Base-by-base conservation (phyloP, 2,113 vertebrate species). In the Phoxinus phoxinus region DNA sequence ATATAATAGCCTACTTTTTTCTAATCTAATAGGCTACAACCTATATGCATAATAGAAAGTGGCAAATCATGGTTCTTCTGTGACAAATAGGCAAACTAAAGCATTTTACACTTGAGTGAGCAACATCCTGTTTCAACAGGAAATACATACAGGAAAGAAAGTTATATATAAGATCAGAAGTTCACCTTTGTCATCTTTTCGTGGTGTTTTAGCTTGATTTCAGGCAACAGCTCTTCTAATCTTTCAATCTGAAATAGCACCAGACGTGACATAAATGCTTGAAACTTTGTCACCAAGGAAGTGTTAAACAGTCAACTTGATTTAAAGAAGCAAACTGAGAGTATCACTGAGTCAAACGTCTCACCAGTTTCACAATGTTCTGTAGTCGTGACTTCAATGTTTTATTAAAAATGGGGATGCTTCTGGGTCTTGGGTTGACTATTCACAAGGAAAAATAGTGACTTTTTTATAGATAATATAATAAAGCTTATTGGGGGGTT, bases 141-240 rank as follows among this genome's bases (percentile, higher is more conserved):
- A 71, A 71, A 71, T 4, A 5, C 19, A 23, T 7, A 9, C 8
- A 32, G n/a, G 11, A 13, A 27, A 13, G 5, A 7, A 63, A 13
- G 5, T 12, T 35, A 71, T 21, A 37, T 71, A 23, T 71, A 19
- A 23, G 32, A 73, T 25, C 71, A 71, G 13, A 41, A 6, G n/a
- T 27, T 81, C 90, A 95, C 95, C 94, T 94, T 91, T 35, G 65
- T 88, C 19, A 94, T 86, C 84, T 92, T 95, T 86, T 95, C 93
- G 23, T 88, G 87, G 41, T 72, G 90, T 37, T 90, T 91, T 63
- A 93, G 89, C 87, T 94, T 93, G 69, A 94, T 92, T 84, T 95
- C 91, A 88, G 94, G 94, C 21, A 94, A 88, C 53, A 94, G 91
- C 6, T 94, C 92, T 32, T 96, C 93, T 76, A 95, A 89, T 87